Base-by-base conservation (phyloP, 2,888 invertebrate species). In the Plemyria rubiginata region DNA sequence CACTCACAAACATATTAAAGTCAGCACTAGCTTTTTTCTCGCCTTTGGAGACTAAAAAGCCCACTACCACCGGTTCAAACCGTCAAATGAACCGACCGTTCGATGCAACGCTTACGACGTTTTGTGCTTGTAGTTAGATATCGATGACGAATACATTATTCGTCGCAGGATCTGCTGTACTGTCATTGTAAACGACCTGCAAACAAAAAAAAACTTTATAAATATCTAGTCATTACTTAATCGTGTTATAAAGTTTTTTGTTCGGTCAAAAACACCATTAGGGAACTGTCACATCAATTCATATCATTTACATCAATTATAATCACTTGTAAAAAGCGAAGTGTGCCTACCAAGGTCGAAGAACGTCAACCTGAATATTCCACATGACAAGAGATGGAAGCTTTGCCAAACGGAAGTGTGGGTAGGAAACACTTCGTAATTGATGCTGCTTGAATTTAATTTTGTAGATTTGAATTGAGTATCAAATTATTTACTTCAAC, bases 171-270 rank as follows among this genome's bases (percentile, higher is more conserved):
- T 79, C 75, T 81, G 82, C 68, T 81, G 78, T 67, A 82, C 79
- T 86, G 78, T 85, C 92, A 92, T 92, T 83, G 86, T 91, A 86
- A 77, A 82, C 81, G 82, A 89, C 85, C 91, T 92, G 91, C 22
- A 81, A 86, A 82, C 72, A 84, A 80, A 77, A 71, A 75, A 79
- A 80, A 51, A 51, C 36, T 56, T 54, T 65, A 64, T 72, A 61
- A 76, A 65, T 57, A 61, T 60, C 51, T 16, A 53, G 60, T 63
- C 45, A 55, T 46, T 45, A 45, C 38, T 48, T 52, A 61, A 55
- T 61, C 55, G 40, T 41, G 38, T 60, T 57, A 54, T 40, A 57
- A 62, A 60, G 58, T 65, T 70, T 70, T 71, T 70, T 70, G 58
- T 62, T 36, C 40, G 43, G 49, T 62, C 58, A 64, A 70, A 67